phyloP scores from a whole-genome alignment of 2,888 invertebrate species.

The Asteroscopus sphinx region DNA sequence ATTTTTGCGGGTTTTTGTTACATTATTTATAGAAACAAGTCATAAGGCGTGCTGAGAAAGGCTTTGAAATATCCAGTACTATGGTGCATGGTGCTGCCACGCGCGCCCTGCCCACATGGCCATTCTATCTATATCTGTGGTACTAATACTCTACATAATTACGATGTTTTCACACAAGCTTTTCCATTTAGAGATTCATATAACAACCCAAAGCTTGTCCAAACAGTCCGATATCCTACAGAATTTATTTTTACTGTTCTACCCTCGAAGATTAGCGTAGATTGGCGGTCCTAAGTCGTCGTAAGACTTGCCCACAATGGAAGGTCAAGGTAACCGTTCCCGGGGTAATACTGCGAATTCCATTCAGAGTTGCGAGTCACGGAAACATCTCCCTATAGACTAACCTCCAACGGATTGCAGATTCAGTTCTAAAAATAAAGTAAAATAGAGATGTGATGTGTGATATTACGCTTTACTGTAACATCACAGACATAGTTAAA shows the following conservation, averaged over 20 bases:
- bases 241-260: slow-evolving; percentile 28
- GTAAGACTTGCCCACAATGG: slow-evolving; percentile 31
- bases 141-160: no score
- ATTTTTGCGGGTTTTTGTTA: no score
- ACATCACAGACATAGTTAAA: no score
- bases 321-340: slow-evolving; percentile 43
- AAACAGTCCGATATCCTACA: slow-evolving; percentile 5
- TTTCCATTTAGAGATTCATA: neutral
- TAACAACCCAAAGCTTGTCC: neutral
- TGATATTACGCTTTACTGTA: no score
- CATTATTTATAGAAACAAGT: no score
- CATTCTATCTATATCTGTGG: no score
- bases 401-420: slow-evolving; percentile 10
- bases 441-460: no score
- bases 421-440: slow-evolving; percentile 24
- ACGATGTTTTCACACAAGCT: neutral
- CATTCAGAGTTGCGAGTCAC: slow-evolving; percentile 36
- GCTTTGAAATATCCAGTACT: no score
- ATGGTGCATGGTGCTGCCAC: no score
- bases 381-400: slow-evolving; percentile 20
- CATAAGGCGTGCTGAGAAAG: no score
- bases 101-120: no score
- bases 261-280: slow-evolving; percentile 19
- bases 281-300: slow-evolving; percentile 30
- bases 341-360: slow-evolving; percentile 36